Evolutionary conservation across 2,797 vertebrate species (phyloP).

Genomic region (Telmatherina bonti): DNA sequence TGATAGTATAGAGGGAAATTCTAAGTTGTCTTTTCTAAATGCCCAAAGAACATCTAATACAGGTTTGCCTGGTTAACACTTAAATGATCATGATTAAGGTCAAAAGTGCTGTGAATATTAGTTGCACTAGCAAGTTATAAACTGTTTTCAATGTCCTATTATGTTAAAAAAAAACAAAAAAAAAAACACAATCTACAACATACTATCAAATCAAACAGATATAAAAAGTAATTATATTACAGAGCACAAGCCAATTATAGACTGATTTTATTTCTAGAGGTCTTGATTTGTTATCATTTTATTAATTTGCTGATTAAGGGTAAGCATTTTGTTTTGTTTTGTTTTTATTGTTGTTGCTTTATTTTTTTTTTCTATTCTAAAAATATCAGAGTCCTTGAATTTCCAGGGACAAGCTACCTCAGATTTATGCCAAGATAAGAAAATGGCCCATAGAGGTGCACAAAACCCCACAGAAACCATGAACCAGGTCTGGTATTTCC

Average conservation of each 20-base stretch:
- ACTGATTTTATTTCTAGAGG: constrained; percentile 4
- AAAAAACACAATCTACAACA: background rate
- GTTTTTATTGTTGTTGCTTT: constrained; percentile 14
- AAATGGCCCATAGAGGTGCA: constrained; percentile 54
- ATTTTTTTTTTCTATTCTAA: background rate
- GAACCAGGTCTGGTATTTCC: constrained; percentile 24
- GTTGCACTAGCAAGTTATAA: constrained; percentile 18
- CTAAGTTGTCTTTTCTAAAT: background rate
- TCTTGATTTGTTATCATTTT: constrained; percentile 7
- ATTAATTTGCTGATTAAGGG: background rate
- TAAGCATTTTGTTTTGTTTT: no score
- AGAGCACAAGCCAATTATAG: constrained; percentile 5
- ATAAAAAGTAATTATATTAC: background rate
- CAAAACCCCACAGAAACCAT: constrained; percentile 46
- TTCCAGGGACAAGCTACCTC: constrained; percentile 29
- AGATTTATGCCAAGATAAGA: constrained; percentile 59
- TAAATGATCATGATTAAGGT: background rate
- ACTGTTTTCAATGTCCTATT: background rate
- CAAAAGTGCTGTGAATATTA: background rate
- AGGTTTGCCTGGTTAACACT: background rate
- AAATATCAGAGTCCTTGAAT: constrained; percentile 31
- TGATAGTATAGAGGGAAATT: background rate
- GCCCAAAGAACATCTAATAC: background rate
- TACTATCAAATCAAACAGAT: background rate
- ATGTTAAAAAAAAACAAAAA: background rate